Conservation (phyloP, 2,113 vertebrate genomes). For the Heteronetta atricapilla region DNA sequence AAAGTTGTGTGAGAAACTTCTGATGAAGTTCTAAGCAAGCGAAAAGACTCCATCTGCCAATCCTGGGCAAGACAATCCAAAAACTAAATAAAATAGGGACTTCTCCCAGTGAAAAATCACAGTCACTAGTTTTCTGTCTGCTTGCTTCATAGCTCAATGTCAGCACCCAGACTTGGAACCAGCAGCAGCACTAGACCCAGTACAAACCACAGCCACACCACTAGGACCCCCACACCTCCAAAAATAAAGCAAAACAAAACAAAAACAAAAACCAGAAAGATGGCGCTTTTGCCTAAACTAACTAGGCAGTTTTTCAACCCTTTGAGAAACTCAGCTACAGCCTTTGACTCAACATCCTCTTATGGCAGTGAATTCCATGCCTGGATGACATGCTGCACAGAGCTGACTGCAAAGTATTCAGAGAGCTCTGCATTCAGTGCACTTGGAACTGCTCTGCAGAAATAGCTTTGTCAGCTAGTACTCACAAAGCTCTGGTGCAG, state of each 20-base stretch:
- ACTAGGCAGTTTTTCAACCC: background rate
- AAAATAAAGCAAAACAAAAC: background rate
- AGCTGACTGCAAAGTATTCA: background rate
- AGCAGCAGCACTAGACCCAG: background rate
- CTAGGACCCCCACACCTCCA: background rate
- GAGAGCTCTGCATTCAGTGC: background rate
- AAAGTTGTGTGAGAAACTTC: background rate
- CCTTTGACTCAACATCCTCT: slow-evolving; percentile 9
- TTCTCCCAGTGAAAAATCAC: background rate
- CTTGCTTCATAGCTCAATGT: background rate
- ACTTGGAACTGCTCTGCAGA: background rate
- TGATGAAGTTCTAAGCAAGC: background rate
- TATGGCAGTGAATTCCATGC: slow-evolving; percentile 3
- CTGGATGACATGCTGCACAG: background rate
- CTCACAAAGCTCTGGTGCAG: background rate
- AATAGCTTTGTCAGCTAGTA: background rate
- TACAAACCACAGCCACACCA: background rate
- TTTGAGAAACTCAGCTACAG: background rate
- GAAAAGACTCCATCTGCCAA: background rate
- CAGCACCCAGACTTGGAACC: background rate
- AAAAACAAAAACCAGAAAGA: background rate
- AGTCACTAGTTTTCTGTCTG: background rate
- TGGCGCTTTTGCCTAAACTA: background rate
- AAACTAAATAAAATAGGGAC: background rate
- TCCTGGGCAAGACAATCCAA: background rate